These are phyloP conservation scores for Epsilonema sp. DNA, from an alignment of 2,888 invertebrate species.

Conservation along the genomic window DNA sequence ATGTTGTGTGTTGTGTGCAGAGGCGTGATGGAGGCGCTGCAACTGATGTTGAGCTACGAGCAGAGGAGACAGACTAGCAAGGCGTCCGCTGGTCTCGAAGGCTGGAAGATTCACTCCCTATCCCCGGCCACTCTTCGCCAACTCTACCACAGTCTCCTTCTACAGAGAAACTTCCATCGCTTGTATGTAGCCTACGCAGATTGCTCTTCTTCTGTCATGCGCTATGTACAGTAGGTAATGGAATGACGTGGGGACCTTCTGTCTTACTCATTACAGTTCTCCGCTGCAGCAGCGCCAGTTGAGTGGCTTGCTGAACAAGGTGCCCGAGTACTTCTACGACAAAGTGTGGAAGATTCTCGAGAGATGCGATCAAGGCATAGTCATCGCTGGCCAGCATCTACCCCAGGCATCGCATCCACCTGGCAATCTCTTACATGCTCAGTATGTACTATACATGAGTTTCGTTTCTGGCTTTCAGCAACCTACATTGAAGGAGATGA, in stretches of 20 bases:
- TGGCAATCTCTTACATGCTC: too few relatives aligned
- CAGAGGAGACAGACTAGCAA: too few relatives aligned
- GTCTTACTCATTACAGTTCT: constrained; percentile 42
- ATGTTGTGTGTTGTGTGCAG: background rate
- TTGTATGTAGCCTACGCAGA: too few relatives aligned
- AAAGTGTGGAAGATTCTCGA: constrained; percentile 85
- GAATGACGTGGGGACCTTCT: background rate
- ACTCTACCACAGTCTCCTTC: too few relatives aligned
- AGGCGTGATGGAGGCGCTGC: background rate
- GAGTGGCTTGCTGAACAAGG: constrained; percentile 84
- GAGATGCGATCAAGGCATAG: constrained; percentile 67
- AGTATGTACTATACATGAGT: too few relatives aligned
- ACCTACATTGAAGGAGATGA: constrained; percentile 87
- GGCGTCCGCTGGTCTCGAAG: too few relatives aligned
- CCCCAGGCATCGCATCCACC: constrained; percentile 43
- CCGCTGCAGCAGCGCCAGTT: constrained; percentile 66
- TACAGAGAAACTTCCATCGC: too few relatives aligned
- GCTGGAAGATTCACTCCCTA: too few relatives aligned
- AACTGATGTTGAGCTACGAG: background rate
- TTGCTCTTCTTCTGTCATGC: too few relatives aligned
- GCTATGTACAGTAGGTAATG: background rate
- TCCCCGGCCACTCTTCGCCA: too few relatives aligned
- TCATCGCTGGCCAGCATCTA: constrained; percentile 60
- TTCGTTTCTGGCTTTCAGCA: constrained; percentile 34
- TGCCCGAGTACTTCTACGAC: constrained; percentile 80